These are phyloP conservation scores for Pollachius pollachius DNA, from an alignment of 2,113 vertebrate species.

Conservation along the genomic window DNA sequence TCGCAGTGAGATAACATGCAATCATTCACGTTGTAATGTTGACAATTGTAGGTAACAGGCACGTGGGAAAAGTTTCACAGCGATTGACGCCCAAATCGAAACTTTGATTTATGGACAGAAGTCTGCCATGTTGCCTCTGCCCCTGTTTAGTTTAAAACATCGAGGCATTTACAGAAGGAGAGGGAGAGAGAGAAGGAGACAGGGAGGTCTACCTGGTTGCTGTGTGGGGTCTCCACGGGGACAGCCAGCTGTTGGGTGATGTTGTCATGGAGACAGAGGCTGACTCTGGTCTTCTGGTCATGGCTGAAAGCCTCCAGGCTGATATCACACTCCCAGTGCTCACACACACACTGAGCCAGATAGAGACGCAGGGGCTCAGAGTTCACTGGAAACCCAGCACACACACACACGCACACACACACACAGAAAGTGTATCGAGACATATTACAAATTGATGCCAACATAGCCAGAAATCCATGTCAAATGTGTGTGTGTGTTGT, in stretches of 20 bases:
- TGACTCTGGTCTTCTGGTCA: conserved; percentile 89
- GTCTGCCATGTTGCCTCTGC: no score
- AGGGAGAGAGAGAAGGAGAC: not conserved
- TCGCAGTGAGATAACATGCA: no score
- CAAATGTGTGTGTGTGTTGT: not conserved
- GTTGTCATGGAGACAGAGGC: conserved; percentile 88
- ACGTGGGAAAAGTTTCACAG: no score
- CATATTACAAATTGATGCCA: not conserved
- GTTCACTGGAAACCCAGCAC: conserved; percentile 54
- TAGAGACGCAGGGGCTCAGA: conserved; percentile 83
- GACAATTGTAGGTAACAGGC: no score
- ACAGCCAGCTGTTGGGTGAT: conserved; percentile 77
- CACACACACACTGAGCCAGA: conserved; percentile 77
- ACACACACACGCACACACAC: conserved; percentile 15
- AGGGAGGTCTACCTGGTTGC: conserved; percentile 42
- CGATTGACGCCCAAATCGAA: no score
- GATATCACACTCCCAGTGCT: conserved; percentile 78
- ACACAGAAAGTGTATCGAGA: not conserved
- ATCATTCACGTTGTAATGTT: no score
- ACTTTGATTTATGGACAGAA: no score
- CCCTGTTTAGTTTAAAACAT: no score
- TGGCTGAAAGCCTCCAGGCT: conserved; percentile 86
- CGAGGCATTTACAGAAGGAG: not conserved
- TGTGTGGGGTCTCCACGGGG: not conserved
- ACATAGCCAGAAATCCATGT: not conserved